Percentiles rank a stretch among this genome's conserved stretches.
These are phyloP conservation scores for Drosophila gunungcola DNA, from an alignment of 1,140 invertebrate genomes.

Conservation along the genomic window DNA sequence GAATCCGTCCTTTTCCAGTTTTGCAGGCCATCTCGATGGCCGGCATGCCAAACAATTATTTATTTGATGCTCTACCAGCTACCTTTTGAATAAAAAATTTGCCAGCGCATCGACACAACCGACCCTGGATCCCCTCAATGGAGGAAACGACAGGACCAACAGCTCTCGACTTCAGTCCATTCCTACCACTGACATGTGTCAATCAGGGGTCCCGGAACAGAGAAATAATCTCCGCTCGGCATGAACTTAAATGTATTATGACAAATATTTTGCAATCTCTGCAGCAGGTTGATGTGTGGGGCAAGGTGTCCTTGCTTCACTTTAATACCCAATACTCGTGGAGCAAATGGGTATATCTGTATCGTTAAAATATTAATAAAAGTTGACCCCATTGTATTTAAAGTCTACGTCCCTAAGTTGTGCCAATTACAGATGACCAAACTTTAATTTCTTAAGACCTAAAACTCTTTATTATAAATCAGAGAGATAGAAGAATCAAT, in stretches of 20 bases:
- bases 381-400: too few species aligned
- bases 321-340: background rate
- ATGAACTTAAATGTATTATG: slow-evolving; percentile 82
- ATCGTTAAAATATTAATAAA: too few species aligned
- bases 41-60: slow-evolving; percentile 61
- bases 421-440: too few species aligned
- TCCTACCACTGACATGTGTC: slow-evolving; percentile 65
- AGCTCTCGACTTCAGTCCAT: slow-evolving; percentile 8
- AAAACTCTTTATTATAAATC: too few species aligned
- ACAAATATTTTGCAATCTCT: slow-evolving; percentile 80
- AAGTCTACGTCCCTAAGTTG: too few species aligned
- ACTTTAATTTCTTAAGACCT: too few species aligned
- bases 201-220: slow-evolving; percentile 65
- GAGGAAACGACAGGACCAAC: slow-evolving; percentile 5
- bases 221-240: slow-evolving; percentile 74
- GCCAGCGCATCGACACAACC: slow-evolving; percentile 30
- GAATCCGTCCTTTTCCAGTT: slow-evolving; percentile 35
- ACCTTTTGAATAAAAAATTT: slow-evolving; percentile 65
- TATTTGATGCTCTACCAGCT: slow-evolving; percentile 54
- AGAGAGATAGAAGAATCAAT: too few species aligned
- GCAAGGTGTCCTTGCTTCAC: slow-evolving; percentile 4
- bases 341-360: background rate
- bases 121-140: slow-evolving; percentile 28
- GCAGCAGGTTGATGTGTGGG: slow-evolving; percentile 17
- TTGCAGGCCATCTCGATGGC: slow-evolving; percentile 23